phyloP scores from a whole-genome alignment of 35 echinoderm and acorn worm species.

The Patiria miniata region DNA sequence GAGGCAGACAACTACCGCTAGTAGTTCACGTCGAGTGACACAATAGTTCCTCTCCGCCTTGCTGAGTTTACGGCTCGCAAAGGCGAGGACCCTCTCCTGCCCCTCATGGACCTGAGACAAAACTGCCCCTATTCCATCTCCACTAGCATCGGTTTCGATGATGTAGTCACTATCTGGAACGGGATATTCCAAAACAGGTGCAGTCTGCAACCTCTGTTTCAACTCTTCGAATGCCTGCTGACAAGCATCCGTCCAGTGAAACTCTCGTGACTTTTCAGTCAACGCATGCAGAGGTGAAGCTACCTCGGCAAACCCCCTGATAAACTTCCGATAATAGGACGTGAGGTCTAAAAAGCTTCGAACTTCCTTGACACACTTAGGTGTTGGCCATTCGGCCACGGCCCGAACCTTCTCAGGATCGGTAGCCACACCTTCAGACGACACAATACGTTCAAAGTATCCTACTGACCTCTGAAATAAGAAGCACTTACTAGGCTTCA shows the following conservation, averaged over 20 bases:
- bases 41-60: slow-evolving; percentile 62
- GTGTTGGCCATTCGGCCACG: slow-evolving; percentile 46
- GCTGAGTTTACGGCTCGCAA: slow-evolving; percentile 40
- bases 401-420: slow-evolving; percentile 58
- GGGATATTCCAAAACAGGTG: slow-evolving; percentile 66
- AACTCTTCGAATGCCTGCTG: slow-evolving; percentile 45
- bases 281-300: slow-evolving; percentile 43
- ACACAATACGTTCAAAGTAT: slow-evolving; percentile 57
- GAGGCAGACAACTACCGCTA: slow-evolving; percentile 44
- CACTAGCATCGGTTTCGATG: slow-evolving; percentile 78
- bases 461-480: slow-evolving; percentile 32
- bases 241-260: slow-evolving; percentile 44
- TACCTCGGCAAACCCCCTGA: slow-evolving; percentile 51
- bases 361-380: slow-evolving; percentile 34
- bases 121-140: slow-evolving; percentile 61
- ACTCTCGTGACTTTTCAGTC: slow-evolving; percentile 39
- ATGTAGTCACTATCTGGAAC: slow-evolving; percentile 36
- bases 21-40: slow-evolving; percentile 45
- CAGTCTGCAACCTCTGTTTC: slow-evolving; percentile 31
- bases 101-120: slow-evolving; percentile 64
- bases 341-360: slow-evolving; percentile 56
- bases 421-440: slow-evolving; percentile 43
- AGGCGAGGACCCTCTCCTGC: slow-evolving; percentile 56
- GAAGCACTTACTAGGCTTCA: slow-evolving; percentile 59
- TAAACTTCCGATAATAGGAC: slow-evolving; percentile 66